phyloP scores from a whole-genome alignment of 2,113 vertebrate species.

The Oreotrochilus melanogaster region DNA sequence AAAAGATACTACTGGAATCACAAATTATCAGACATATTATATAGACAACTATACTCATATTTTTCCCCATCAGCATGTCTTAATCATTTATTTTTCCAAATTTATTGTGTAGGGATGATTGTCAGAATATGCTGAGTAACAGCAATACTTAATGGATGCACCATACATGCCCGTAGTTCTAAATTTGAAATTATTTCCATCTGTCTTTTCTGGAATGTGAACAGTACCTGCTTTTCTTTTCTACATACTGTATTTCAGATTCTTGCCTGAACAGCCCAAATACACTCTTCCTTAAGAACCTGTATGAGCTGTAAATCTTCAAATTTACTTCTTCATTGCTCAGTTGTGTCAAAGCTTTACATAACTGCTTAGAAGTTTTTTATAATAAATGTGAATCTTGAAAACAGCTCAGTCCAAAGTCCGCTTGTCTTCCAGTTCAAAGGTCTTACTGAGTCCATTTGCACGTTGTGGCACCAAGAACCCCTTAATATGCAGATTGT shows the following conservation, averaged over 20 bases:
- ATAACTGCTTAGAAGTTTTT: conserved; percentile 10
- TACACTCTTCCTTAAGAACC: background rate
- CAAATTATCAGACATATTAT: background rate
- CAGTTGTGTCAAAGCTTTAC: background rate
- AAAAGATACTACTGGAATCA: background rate
- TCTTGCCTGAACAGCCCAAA: background rate
- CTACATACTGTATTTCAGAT: conserved; percentile 1
- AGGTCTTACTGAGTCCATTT: conserved; percentile 20
- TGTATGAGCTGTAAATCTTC: background rate
- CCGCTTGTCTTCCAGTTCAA: conserved; percentile 18
- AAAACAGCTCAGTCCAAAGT: background rate
- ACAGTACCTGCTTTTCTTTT: conserved; percentile 55
- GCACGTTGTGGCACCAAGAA: background rate
- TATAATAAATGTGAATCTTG: background rate
- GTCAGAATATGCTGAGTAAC: conserved; percentile 58
- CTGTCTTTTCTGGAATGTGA: conserved; percentile 41
- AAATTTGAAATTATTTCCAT: conserved; percentile 48
- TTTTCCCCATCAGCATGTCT: background rate
- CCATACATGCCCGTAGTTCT: background rate
- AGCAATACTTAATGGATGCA: conserved; percentile 44
- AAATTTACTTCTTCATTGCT: background rate
- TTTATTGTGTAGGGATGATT: conserved; percentile 8
- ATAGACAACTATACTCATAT: background rate
- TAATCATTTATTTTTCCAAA: conserved; percentile 37
- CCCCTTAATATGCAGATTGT: background rate